Evolutionary conservation across 1,140 invertebrate genomes (phyloP).

Genomic region (Homalodisca vitripennis): DNA sequence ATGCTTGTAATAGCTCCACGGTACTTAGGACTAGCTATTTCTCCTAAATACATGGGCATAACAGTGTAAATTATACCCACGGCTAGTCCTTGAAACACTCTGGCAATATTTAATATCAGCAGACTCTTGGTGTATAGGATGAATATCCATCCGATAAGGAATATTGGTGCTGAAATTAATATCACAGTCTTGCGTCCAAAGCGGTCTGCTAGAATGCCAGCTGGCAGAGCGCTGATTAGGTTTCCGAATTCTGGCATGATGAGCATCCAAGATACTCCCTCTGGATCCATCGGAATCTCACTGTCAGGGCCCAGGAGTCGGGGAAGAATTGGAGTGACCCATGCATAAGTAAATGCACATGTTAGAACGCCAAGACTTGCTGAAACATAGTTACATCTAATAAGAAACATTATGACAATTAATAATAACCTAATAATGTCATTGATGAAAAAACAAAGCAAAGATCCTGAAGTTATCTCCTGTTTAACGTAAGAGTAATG

Average conservation of each 20-base stretch:
- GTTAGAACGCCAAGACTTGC: constrained; percentile 46
- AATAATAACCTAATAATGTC: too few species aligned
- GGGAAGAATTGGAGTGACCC: constrained; percentile 60
- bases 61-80: constrained; percentile 56
- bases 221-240: constrained; percentile 40
- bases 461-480: too few species aligned
- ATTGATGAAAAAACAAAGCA: too few species aligned
- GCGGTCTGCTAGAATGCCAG: constrained; percentile 59
- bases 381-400: too few species aligned
- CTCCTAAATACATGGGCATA: constrained; percentile 59
- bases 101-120: constrained; percentile 26
- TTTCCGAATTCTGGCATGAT: constrained; percentile 36
- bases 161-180: constrained; percentile 61
- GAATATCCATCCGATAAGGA: constrained; percentile 52
- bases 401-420: too few species aligned
- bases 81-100: constrained; percentile 56
- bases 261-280: constrained; percentile 50
- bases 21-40: constrained; percentile 62
- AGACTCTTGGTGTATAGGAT: constrained; percentile 45
- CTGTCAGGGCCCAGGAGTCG: constrained; percentile 50
- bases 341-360: constrained; percentile 49
- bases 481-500: too few species aligned
- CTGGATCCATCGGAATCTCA: constrained; percentile 53
- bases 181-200: constrained; percentile 69
- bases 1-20: constrained; percentile 62